Evolutionary conservation across 1,140 invertebrate genomes (phyloP).

Genomic region (Saxidomus purpurata): DNA sequence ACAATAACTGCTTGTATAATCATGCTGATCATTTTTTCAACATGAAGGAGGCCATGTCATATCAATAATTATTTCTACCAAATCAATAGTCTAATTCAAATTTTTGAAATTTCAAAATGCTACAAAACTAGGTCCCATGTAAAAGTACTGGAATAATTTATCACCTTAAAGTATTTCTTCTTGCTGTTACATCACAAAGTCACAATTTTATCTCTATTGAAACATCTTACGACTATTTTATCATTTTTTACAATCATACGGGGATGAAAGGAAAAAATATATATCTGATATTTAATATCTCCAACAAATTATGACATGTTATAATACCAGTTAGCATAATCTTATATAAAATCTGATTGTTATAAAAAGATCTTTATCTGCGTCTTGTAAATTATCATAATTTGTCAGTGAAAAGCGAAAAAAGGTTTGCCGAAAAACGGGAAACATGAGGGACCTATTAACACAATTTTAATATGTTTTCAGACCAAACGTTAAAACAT

Average conservation of each 20-base stretch:
- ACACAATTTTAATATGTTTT: background rate
- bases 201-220: background rate
- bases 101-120: too few species aligned
- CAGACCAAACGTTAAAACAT: conserved; percentile 23
- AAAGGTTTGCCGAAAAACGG: background rate
- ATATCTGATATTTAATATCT: conserved; percentile 19
- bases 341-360: background rate
- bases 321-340: background rate
- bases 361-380: background rate
- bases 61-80: too few species aligned
- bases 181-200: too few species aligned
- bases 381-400: background rate
- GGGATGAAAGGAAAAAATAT: background rate
- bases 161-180: too few species aligned
- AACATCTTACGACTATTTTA: background rate
- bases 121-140: too few species aligned
- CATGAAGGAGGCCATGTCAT: too few species aligned
- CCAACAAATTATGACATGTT: conserved; percentile 6
- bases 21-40: too few species aligned
- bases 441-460: background rate
- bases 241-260: background rate
- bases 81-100: too few species aligned
- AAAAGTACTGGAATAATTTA: too few species aligned
- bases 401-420: conserved; percentile 8
- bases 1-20: too few species aligned